A percentile compares a stretch with the other conserved stretches of the same genome.
Evolutionary conservation across 1,140 invertebrate species (phyloP).

Genomic region (Wiebesia pumilae): DNA sequence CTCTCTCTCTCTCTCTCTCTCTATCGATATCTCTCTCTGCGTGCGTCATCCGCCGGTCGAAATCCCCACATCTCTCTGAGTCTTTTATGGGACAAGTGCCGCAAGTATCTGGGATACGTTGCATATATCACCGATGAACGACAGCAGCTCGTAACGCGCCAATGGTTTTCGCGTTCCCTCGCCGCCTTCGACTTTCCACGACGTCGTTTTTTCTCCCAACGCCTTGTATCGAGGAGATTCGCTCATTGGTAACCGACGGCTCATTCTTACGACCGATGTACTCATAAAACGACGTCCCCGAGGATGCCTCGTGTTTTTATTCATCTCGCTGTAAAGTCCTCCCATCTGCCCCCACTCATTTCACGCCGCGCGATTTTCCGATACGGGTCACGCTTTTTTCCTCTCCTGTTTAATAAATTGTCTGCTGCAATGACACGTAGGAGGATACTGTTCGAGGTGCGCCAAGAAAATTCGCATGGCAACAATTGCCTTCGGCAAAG

Average conservation of each 20-base stretch:
- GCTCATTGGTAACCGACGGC: constrained; percentile 33
- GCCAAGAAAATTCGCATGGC: background rate
- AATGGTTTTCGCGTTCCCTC: constrained; percentile 19
- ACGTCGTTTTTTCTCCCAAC: background rate
- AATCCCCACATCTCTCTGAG: background rate
- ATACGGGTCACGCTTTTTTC: background rate
- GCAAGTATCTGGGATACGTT: constrained; percentile 13
- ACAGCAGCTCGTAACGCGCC: constrained; percentile 23
- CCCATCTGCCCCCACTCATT: no score
- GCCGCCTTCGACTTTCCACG: background rate
- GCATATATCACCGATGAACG: constrained; percentile 31
- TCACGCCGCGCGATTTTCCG: background rate
- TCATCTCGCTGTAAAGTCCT: no score
- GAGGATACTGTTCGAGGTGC: background rate
- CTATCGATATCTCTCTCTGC: background rate
- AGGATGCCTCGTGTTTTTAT: background rate
- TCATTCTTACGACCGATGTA: background rate
- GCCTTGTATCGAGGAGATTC: background rate
- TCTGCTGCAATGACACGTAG: background rate
- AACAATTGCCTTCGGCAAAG: background rate
- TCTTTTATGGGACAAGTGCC: background rate
- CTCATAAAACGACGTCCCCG: constrained; percentile 27
- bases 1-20: background rate
- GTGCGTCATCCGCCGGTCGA: background rate
- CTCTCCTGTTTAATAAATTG: background rate